phyloP scores from a whole-genome alignment of 2,888 invertebrate species.

The Sacculina carcini region DNA sequence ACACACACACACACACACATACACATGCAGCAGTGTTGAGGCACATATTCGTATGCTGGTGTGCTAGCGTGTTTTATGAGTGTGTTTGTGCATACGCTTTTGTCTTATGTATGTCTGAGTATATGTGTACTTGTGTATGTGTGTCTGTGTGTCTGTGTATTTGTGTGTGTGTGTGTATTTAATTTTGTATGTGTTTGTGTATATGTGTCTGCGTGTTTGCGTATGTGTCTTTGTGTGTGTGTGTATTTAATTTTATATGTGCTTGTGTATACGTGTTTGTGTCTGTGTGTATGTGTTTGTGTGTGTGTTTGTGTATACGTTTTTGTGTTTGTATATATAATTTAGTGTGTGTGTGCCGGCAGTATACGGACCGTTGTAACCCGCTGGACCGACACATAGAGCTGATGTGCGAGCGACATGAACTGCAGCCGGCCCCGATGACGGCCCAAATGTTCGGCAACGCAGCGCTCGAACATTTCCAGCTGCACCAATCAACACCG shows the following conservation, averaged over 20 bases:
- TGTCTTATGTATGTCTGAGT: neutral
- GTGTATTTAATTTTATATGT: no score
- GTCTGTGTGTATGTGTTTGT: no score
- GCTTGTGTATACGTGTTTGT: no score
- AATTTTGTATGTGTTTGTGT: neutral
- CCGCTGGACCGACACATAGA: conserved; percentile 68
- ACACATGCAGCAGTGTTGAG: no score
- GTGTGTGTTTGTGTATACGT: no score
- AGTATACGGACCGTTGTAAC: conserved; percentile 55
- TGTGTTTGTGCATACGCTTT: neutral
- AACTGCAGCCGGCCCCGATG: conserved; percentile 55
- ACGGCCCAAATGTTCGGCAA: conserved; percentile 90
- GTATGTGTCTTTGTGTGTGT: no score
- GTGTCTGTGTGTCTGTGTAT: neutral
- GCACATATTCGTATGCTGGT: no score
- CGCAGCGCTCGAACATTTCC: conserved; percentile 85
- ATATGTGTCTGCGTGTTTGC: neutral
- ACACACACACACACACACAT: no score
- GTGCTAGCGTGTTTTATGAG: neutral
- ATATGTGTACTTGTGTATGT: neutral
- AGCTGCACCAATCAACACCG: conserved; percentile 71
- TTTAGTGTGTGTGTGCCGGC: conserved; percentile 12
- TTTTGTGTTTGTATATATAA: no score
- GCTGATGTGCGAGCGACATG: conserved; percentile 54
- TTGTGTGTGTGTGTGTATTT: neutral